Evolutionary conservation across 2,797 vertebrate species (phyloP).

Genomic region (Siniperca scherzeri): DNA sequence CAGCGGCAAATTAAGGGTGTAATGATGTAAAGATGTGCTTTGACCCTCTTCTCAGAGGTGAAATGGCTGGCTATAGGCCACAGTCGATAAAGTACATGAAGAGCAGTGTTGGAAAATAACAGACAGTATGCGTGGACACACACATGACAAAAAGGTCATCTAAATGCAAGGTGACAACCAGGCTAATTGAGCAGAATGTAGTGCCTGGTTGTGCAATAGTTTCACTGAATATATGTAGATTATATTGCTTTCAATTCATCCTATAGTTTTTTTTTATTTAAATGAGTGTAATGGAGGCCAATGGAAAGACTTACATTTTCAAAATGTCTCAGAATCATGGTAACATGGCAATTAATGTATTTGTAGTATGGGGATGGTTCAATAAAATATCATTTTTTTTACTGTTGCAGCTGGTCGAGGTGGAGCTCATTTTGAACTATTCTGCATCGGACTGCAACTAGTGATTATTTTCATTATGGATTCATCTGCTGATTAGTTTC

Average conservation of each 20-base stretch:
- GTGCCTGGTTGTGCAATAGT: not conserved
- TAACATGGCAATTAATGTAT: not conserved
- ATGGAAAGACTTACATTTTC: not conserved
- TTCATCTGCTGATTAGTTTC: too few relatives aligned
- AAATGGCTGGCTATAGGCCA: not conserved
- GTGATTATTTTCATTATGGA: too few relatives aligned
- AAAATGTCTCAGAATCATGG: too few relatives aligned
- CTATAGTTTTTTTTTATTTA: not conserved
- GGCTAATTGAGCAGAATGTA: not conserved
- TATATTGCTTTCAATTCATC: not conserved
- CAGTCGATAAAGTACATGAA: not conserved
- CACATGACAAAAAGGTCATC: not conserved
- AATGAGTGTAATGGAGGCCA: not conserved
- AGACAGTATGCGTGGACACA: not conserved
- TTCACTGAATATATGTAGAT: not conserved
- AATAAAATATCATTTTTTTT: too few relatives aligned
- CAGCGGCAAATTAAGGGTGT: conserved; percentile 1
- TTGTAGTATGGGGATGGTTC: not conserved
- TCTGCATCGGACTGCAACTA: too few relatives aligned
- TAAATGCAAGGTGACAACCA: conserved; percentile 1
- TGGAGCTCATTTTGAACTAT: too few relatives aligned
- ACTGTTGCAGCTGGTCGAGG: too few relatives aligned
- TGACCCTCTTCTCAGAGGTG: not conserved
- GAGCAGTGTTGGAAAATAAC: conserved; percentile 1
- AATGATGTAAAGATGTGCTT: not conserved